Evolutionary conservation across 1,140 invertebrate species (phyloP), one percentile per base, ranked within the genome.

Genomic region (Drosophila albomicans): DNA sequence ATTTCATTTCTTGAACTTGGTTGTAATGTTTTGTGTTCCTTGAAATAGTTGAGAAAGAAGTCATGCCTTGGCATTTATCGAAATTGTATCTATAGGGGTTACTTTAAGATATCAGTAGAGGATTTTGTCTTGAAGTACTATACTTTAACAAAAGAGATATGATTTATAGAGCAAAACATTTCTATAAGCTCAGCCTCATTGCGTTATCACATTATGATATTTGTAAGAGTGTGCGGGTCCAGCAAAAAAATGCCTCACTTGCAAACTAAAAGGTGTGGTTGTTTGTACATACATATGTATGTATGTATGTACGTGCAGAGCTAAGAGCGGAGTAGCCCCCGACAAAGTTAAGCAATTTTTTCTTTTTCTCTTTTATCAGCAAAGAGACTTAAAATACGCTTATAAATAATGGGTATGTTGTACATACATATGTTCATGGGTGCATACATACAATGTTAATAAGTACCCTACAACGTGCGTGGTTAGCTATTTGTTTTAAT

Each of bases 191-290:
- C 8, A 10, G 7, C 10, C 35, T 3, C 7, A 38, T 38, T 38
- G 35, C 75, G 41, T 52, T 66, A 38, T 62, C 46, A 48, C 61
- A 65, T 30, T 74, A 57, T 20, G 20, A 20, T 51, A 45, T 15
- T 28, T 66, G 20, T 32, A 10, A 28, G 48, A 30, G 20, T 69
- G 59, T 56, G 71, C 16, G 7, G 38, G 35, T 49, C 25, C 43
- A 41, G 4, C 65, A 78, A 78, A 79, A 35, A 11, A 48, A 48
- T 13, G 15, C 13, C 3, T 15, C 5, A 5, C 13, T 48, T 20
- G 57, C 63, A 64, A 69, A 64, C 72, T 79, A 76, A 68, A 84
- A 87, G 84, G 84, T 88, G 84, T 87, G 84, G 82, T 87, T 87
- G 82, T 78, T 85, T 84, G 77, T 84, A 84, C 74, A 78, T 45